Evolutionary conservation across 2,888 invertebrate genomes (phyloP), one percentile per base, ranked within the genome.

Genomic region (Dicyrtomina minuta): DNA sequence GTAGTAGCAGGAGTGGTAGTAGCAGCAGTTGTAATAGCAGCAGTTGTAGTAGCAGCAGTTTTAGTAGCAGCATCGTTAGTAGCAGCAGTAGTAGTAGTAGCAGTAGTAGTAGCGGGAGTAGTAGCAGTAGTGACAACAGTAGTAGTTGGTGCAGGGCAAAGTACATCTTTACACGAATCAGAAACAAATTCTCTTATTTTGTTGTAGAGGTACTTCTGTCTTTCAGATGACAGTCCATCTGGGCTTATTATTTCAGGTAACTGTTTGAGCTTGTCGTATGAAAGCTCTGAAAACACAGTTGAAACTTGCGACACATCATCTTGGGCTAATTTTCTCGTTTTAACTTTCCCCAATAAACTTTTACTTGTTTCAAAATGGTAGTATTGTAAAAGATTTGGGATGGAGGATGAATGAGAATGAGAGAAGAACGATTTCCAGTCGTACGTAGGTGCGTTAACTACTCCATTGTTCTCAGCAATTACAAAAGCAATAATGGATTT

Each of bases 401-500:
- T 55, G 12, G 13, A 4, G 46, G 15, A 15, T 15, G 55, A 33
- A 26, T 55, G 26, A n/a, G 20, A 12, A 3, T 22, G 6, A 3
- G 3, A 12, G 15, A 55, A 55, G 17, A 33, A 51, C 20, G 15
- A 17, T 51, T 51, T 24, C 64, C 64, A 64, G 51, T 64, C 51
- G 51, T 64, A 64, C 2, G 15, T 26, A 2, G 49, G 24, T 5
- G 51, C 51, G n/a, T 49, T 22, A 6, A 27, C 17, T 10, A 51
- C 33, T 51, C 64, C 64, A 51, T 6, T 17, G n/a, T 44, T 17
- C n/a, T 15, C 13, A 10, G 33, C 64, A 17, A 64, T 51, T 20
- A 64, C n/a, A 22, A 20, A 8, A 5, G 24, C n/a, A n/a, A 24
- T 44, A 12, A 64, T 64, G 1, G 43, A 51, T 10, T 55, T 55